phyloP scores from a whole-genome alignment of 2,113 vertebrate genomes.

The Caretta caretta region DNA sequence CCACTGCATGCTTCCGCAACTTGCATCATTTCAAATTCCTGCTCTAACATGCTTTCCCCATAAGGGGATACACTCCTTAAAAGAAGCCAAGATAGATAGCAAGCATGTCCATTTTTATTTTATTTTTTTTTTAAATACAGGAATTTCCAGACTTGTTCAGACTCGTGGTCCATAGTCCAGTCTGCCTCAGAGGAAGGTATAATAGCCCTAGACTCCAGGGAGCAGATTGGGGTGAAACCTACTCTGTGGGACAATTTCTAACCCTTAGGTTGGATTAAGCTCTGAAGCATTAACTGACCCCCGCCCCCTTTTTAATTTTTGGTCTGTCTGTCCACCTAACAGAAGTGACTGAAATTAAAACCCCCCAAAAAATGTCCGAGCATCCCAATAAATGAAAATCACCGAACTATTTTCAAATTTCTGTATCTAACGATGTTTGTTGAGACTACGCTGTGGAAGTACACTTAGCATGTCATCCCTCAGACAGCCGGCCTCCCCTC shows the following conservation, averaged over 20 bases:
- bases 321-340: background rate
- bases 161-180: background rate
- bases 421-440: fast-evolving
- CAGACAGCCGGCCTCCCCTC: background rate
- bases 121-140: background rate
- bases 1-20: fast-evolving
- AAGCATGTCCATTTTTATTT: background rate
- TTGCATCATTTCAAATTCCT: background rate
- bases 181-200: background rate
- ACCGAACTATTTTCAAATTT: background rate
- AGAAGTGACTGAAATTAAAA: background rate
- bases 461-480: too few relatives aligned
- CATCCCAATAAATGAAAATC: background rate
- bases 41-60: background rate
- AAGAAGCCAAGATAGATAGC: background rate
- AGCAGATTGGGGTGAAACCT: too few relatives aligned
- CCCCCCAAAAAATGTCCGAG: background rate
- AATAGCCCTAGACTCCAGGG: background rate
- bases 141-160: background rate
- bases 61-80: background rate
- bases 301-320: background rate
- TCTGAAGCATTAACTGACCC: background rate
- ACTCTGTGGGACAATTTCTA: background rate
- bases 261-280: background rate
- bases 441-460: background rate